A percentile compares a stretch with the other conserved stretches of the same genome.
Evolutionary conservation across 2,888 invertebrate genomes (phyloP).

Genomic region (Galerucella calmariensis): DNA sequence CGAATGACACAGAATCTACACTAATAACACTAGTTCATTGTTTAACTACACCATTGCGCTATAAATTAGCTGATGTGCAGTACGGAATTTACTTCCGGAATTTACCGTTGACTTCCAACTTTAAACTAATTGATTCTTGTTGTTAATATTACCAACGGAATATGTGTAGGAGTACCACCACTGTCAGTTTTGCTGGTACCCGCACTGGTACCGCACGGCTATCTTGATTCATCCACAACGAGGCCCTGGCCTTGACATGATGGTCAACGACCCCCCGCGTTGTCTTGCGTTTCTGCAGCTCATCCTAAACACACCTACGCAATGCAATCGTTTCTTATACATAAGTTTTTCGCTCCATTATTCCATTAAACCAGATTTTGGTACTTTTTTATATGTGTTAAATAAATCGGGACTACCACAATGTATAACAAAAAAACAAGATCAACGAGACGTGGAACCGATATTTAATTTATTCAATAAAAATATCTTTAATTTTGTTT

Average conservation of each 20-base stretch:
- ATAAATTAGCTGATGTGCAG: slow-evolving; percentile 58
- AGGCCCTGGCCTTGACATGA: slow-evolving; percentile 49
- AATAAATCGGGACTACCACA: not conserved
- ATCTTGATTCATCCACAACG: slow-evolving; percentile 51
- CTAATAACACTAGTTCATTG: slow-evolving; percentile 57
- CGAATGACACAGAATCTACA: slow-evolving; percentile 45
- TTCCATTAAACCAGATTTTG: not conserved
- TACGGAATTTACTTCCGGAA: slow-evolving; percentile 62
- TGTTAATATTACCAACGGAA: slow-evolving; percentile 47
- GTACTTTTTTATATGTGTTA: not conserved
- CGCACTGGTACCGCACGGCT: slow-evolving; percentile 58
- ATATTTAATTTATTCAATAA: too few species aligned
- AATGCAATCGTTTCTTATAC: slow-evolving; percentile 32
- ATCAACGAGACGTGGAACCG: too few species aligned
- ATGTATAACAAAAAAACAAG: not conserved
- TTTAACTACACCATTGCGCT: slow-evolving; percentile 59
- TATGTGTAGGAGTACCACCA: slow-evolving; percentile 43
- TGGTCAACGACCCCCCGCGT: slow-evolving; percentile 59
- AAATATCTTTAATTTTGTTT: too few species aligned
- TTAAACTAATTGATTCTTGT: slow-evolving; percentile 42
- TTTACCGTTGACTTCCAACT: slow-evolving; percentile 60
- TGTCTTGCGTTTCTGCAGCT: slow-evolving; percentile 50
- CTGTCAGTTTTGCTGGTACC: slow-evolving; percentile 48
- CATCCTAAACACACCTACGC: slow-evolving; percentile 52
- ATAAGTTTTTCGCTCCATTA: not conserved